A percentile compares a stretch with the other conserved stretches of the same genome.
These are phyloP conservation scores for Oophaga sylvatica DNA, from an alignment of 2,797 vertebrate species.

Conservation along the genomic window DNA sequence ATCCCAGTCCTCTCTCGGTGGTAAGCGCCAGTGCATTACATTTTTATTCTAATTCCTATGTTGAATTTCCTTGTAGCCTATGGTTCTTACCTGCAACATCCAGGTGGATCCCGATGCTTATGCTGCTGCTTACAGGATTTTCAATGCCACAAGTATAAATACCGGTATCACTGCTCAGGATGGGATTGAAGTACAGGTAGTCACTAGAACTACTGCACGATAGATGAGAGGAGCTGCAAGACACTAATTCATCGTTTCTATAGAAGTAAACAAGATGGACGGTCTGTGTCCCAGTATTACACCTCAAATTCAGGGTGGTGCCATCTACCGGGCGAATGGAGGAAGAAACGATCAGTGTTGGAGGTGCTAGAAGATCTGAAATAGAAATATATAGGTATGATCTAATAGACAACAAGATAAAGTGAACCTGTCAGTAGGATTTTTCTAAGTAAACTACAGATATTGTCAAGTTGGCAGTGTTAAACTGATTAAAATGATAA, in stretches of 20 bases:
- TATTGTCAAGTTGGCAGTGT: too few relatives aligned
- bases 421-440: too few relatives aligned
- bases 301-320: neutral
- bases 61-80: neutral
- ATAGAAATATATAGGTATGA: too few relatives aligned
- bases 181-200: conserved; percentile 29
- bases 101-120: fast-evolving
- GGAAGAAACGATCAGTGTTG: neutral
- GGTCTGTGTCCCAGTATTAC: conserved; percentile 5
- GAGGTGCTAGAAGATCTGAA: neutral
- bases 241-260: neutral
- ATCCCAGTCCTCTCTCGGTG: too few relatives aligned
- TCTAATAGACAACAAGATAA: too few relatives aligned
- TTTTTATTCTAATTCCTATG: neutral
- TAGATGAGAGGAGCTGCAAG: neutral
- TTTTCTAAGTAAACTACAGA: too few relatives aligned
- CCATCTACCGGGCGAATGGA: conserved; percentile 27
- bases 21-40: too few relatives aligned
- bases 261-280: conserved; percentile 27
- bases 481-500: too few relatives aligned
- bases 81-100: conserved; percentile 17
- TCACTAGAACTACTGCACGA: neutral
- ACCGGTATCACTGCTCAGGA: conserved; percentile 32
- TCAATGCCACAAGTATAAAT: conserved; percentile 42
- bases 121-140: neutral